phyloP scores from a whole-genome alignment of 2,888 invertebrate species.

The Drosophila meridiana region DNA sequence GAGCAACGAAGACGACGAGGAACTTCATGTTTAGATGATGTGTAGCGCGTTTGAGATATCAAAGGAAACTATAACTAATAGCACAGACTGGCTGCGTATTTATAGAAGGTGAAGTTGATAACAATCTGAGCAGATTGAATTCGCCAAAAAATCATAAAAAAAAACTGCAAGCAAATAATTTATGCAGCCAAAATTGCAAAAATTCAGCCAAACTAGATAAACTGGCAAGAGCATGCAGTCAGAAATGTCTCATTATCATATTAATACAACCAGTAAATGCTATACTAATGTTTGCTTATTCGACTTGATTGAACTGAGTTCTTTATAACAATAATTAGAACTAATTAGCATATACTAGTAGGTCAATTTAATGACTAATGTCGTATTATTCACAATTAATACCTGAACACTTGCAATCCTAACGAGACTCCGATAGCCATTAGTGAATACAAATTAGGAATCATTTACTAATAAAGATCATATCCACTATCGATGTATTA shows the following conservation, averaged over 20 bases:
- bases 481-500: too few relatives aligned
- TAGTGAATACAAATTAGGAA: background rate
- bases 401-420: background rate
- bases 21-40: conserved; percentile 67
- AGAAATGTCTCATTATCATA: background rate
- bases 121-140: background rate
- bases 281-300: too few relatives aligned
- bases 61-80: conserved; percentile 48
- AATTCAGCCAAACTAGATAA: conserved; percentile 5
- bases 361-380: background rate
- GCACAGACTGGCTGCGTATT: conserved; percentile 20
- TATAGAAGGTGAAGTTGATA: conserved; percentile 20
- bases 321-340: background rate
- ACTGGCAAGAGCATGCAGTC: background rate
- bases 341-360: background rate
- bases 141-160: background rate
- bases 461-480: background rate
- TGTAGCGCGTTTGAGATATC: conserved; percentile 53
- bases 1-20: conserved; percentile 73
- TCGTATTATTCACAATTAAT: background rate
- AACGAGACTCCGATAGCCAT: background rate
- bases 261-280: background rate
- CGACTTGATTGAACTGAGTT: background rate
- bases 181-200: background rate
- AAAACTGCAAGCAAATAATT: background rate